Conservation (phyloP, 1,140 invertebrate species). For the Philaenus spumarius region DNA sequence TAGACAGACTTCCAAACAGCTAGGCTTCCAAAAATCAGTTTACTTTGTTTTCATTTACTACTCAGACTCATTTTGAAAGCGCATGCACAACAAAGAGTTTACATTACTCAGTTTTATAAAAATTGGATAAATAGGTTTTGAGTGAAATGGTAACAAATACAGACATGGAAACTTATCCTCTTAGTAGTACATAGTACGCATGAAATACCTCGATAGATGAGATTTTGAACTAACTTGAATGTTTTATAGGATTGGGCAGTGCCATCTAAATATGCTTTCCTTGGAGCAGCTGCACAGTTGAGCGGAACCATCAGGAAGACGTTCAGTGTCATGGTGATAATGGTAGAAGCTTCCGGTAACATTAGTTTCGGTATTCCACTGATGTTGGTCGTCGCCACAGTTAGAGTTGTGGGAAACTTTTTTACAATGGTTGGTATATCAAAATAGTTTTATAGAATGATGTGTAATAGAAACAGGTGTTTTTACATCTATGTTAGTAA, state of each 20-base stretch:
- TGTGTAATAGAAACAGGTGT: too few species aligned
- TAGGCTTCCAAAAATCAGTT: too few species aligned
- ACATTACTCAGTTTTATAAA: conserved; percentile 47
- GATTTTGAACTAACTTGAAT: neutral
- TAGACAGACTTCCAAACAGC: too few species aligned
- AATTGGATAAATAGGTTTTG: conserved; percentile 12
- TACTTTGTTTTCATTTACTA: too few species aligned
- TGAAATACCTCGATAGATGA: neutral
- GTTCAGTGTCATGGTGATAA: conserved; percentile 87
- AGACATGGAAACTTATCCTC: neutral
- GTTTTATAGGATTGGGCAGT: conserved; percentile 43
- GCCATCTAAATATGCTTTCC: conserved; percentile 91
- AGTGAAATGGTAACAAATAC: neutral
- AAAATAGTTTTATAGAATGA: too few species aligned
- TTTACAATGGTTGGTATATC: conserved; percentile 82
- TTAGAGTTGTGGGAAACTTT: conserved; percentile 96
- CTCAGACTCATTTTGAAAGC: conserved; percentile 86
- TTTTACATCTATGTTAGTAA: too few species aligned
- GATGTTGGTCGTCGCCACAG: conserved; percentile 85
- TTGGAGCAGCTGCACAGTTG: conserved; percentile 91
- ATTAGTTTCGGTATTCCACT: conserved; percentile 82
- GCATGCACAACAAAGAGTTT: conserved; percentile 95
- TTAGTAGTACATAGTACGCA: neutral
- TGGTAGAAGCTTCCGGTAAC: conserved; percentile 94
- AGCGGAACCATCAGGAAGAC: conserved; percentile 98